These are phyloP conservation scores for Caranx ignobilis DNA, from an alignment of 2,113 vertebrate genomes.

Conservation along the genomic window DNA sequence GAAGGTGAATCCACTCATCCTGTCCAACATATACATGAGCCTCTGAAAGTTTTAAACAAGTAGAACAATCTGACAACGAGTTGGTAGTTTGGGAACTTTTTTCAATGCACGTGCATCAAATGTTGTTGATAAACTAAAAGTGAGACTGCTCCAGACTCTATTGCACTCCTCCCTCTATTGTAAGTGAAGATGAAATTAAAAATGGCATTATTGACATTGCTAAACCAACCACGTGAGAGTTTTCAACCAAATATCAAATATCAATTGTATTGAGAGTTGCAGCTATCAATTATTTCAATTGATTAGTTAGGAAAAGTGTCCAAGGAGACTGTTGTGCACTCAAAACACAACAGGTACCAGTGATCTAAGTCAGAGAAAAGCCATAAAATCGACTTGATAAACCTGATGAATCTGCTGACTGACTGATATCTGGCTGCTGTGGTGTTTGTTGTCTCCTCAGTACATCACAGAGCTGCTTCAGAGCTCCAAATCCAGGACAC, in stretches of 20 bases:
- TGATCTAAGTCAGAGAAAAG: neutral
- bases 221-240: neutral
- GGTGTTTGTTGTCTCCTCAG: constrained; percentile 52
- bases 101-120: neutral
- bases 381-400: neutral
- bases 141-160: too few species aligned
- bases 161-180: too few species aligned
- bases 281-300: neutral
- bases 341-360: neutral
- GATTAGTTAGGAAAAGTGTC: neutral
- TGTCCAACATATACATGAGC: too few species aligned
- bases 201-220: too few species aligned
- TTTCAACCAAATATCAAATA: neutral
- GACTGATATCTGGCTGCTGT: neutral
- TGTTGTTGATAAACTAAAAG: too few species aligned
- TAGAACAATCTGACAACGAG: neutral
- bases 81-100: too few species aligned
- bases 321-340: too few species aligned
- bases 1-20: constrained; percentile 55
- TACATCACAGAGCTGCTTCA: constrained; percentile 79
- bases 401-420: too few species aligned
- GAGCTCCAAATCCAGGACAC: constrained; percentile 67
- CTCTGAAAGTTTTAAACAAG: neutral
- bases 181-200: too few species aligned
- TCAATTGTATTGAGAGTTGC: neutral